A percentile compares a stretch with the other conserved stretches of the same genome.
Evolutionary conservation across 2,113 vertebrate genomes (phyloP).

Genomic region (Brachyistius frenatus): DNA sequence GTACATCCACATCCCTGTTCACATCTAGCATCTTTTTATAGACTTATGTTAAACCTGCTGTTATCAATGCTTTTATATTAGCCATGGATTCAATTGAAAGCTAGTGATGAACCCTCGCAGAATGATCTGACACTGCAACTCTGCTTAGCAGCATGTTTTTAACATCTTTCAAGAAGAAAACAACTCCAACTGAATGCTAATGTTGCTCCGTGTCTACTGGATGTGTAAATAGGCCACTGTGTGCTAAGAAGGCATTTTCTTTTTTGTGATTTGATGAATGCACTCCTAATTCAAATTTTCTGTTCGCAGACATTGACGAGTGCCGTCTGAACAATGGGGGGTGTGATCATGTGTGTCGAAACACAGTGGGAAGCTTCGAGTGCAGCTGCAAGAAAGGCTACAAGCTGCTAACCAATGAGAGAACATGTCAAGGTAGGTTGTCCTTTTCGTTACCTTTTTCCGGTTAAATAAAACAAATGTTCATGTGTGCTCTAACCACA

Average conservation of each 20-base stretch:
- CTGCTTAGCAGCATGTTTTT: not conserved
- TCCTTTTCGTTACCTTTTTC: not conserved
- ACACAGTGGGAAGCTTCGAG: slow-evolving; percentile 97
- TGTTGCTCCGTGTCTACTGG: not conserved
- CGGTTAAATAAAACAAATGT: not conserved
- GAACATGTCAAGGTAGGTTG: slow-evolving; percentile 93
- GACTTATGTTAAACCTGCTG: not conserved
- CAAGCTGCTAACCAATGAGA: slow-evolving; percentile 97
- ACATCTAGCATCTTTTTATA: not conserved
- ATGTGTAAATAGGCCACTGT: not conserved
- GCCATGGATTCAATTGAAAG: not conserved
- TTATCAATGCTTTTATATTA: slow-evolving; percentile 13
- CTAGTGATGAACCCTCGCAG: not conserved
- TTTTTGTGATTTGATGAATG: slow-evolving; percentile 23
- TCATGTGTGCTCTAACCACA: not conserved
- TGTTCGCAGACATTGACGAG: slow-evolving; percentile 92
- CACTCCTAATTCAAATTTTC: slow-evolving; percentile 24
- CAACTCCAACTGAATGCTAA: not conserved
- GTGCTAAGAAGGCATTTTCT: slow-evolving; percentile 18
- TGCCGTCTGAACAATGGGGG: slow-evolving; percentile 95
- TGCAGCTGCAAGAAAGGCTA: slow-evolving; percentile 99
- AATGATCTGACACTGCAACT: not conserved
- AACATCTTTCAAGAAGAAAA: not conserved
- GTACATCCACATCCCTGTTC: not conserved
- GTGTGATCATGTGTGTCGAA: slow-evolving; percentile 97